Evolutionary conservation across 1,140 invertebrate genomes (phyloP).

Genomic region (Leptestheria dahalacensis): DNA sequence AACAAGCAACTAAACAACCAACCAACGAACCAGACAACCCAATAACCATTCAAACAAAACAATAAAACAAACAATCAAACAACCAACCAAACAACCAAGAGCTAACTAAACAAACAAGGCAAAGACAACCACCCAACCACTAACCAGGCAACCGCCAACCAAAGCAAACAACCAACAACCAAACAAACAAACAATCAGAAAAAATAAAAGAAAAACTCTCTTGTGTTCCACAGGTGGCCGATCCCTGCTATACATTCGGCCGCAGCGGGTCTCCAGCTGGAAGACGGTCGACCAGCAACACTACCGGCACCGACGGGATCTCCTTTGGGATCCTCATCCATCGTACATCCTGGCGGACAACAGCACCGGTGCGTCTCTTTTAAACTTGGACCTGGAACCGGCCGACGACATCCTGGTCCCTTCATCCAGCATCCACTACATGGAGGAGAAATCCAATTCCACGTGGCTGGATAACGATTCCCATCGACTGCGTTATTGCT

Average conservation of each 20-base stretch:
- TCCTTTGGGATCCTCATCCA: slow-evolving; percentile 56
- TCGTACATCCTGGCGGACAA: slow-evolving; percentile 49
- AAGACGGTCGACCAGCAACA: slow-evolving; percentile 27
- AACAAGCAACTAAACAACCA: too few species aligned
- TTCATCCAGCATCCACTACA: slow-evolving; percentile 11
- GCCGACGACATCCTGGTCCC: slow-evolving; percentile 18
- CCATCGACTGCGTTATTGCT: slow-evolving; percentile 38
- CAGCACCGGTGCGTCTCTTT: slow-evolving; percentile 21
- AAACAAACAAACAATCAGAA: neutral
- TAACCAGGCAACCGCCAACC: too few species aligned
- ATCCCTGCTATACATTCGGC: slow-evolving; percentile 1
- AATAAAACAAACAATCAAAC: too few species aligned
- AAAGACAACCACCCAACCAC: too few species aligned
- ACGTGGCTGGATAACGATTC: slow-evolving; percentile 28
- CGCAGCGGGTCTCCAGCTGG: slow-evolving; percentile 2
- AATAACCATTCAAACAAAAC: too few species aligned
- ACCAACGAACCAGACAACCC: too few species aligned
- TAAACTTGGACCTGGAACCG: slow-evolving; percentile 39
- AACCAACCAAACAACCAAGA: too few species aligned
- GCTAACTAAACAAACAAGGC: too few species aligned
- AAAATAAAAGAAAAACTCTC: too few species aligned
- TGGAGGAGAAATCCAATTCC: slow-evolving; percentile 35
- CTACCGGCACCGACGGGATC: slow-evolving; percentile 40
- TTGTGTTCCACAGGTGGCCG: neutral
- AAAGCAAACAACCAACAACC: neutral